Conservation (phyloP, 2,797 vertebrate species). For the Micromesistius poutassou region DNA sequence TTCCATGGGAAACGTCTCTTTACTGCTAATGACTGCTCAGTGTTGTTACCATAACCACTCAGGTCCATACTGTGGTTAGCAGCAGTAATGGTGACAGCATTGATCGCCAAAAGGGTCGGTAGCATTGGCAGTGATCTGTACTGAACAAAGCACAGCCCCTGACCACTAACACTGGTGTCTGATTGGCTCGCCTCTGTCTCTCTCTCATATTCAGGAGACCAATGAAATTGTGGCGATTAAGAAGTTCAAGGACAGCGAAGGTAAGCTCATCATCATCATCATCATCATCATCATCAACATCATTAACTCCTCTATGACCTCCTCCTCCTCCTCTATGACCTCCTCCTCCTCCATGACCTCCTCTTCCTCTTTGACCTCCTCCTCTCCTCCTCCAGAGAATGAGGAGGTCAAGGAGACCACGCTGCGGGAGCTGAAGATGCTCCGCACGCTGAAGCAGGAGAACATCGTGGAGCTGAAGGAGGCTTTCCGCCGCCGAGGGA, state of each 20-base stretch:
- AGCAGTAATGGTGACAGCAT: neutral
- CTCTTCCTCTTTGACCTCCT: neutral
- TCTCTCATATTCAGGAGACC: constrained; percentile 82
- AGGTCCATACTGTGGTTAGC: neutral
- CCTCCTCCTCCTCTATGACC: too few species aligned
- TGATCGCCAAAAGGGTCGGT: neutral
- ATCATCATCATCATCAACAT: neutral
- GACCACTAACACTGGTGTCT: neutral
- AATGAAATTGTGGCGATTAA: constrained; percentile 99
- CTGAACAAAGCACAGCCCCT: neutral
- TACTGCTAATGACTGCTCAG: neutral
- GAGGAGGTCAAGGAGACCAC: constrained; percentile 99
- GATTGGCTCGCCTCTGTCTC: neutral
- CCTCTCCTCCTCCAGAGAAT: constrained; percentile 81
- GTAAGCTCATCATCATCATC: constrained; percentile 61
- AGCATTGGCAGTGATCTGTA: neutral
- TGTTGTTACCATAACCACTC: neutral
- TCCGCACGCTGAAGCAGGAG: constrained; percentile 97
- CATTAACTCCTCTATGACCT: too few species aligned
- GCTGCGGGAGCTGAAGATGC: constrained; percentile 98
- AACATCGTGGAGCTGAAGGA: constrained; percentile 98
- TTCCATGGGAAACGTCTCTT: neutral
- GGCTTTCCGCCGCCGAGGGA: constrained; percentile 94
- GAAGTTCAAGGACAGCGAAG: constrained; percentile 99
- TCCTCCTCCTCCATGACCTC: neutral